A percentile compares a stretch with the other conserved stretches of the same genome.
Conservation (phyloP, 2,888 invertebrate genomes). For the Eudasyphora cyanicolor region DNA sequence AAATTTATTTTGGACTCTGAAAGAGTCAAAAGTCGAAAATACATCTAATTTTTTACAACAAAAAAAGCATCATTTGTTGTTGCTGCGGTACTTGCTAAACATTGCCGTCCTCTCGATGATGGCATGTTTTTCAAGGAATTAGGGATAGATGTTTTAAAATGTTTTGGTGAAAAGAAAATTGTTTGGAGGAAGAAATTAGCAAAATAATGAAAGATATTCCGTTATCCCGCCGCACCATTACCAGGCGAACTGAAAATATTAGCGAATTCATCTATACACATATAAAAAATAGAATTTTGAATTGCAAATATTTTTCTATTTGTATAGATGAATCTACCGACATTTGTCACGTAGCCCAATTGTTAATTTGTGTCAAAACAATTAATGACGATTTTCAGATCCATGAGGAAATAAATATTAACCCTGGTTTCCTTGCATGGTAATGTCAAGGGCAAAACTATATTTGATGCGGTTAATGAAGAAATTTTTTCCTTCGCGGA, state of each 20-base stretch:
- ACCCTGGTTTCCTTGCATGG: background rate
- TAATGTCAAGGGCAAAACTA: too few relatives aligned
- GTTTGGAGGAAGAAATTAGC: slow-evolving; percentile 9
- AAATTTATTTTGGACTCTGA: background rate
- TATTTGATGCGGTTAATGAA: background rate
- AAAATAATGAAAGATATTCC: background rate
- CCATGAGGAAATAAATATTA: background rate
- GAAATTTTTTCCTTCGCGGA: background rate
- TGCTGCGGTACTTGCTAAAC: background rate
- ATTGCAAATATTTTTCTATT: too few relatives aligned
- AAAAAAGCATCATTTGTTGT: slow-evolving; percentile 3
- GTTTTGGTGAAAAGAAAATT: too few relatives aligned
- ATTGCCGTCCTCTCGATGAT: background rate
- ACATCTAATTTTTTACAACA: background rate
- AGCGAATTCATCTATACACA: too few relatives aligned
- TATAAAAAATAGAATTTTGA: too few relatives aligned
- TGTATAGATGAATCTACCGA: background rate
- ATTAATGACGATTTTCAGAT: background rate
- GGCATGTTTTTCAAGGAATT: background rate
- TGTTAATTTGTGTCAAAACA: background rate
- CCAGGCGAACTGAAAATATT: background rate
- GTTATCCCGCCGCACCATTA: background rate
- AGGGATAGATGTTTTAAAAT: background rate
- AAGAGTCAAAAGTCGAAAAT: background rate
- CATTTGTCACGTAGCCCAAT: background rate